Evolutionary conservation across 2,113 vertebrate species (phyloP).

Genomic region (Zosterops borbonicus): DNA sequence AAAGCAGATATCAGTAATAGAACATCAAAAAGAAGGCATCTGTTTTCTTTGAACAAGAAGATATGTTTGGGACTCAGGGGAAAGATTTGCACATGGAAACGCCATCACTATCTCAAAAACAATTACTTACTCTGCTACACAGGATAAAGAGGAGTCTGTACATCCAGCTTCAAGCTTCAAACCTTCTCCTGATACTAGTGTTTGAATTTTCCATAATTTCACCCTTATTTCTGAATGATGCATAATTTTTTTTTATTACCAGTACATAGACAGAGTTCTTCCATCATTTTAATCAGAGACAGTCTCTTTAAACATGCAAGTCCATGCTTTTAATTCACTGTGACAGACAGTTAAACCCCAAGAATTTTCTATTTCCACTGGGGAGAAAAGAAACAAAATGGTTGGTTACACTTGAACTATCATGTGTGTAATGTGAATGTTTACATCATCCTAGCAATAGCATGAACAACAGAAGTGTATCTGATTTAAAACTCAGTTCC

Average conservation of each 20-base stretch:
- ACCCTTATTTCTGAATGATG: background rate
- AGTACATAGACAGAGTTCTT: background rate
- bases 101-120: background rate
- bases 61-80: background rate
- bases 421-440: background rate
- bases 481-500: background rate
- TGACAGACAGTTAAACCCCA: background rate
- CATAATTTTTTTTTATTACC: background rate
- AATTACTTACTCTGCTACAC: background rate
- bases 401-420: background rate
- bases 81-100: background rate
- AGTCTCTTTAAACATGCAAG: background rate
- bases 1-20: background rate
- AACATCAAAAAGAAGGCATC: background rate
- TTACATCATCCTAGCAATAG: background rate
- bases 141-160: background rate
- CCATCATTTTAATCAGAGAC: background rate
- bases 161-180: background rate
- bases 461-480: background rate
- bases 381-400: background rate
- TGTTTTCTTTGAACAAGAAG: background rate
- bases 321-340: background rate
- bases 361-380: background rate
- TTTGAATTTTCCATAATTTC: background rate
- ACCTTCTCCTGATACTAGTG: background rate